A percentile compares a stretch with the other conserved stretches of the same genome.
phyloP scores from a whole-genome alignment of 2,113 vertebrate species.

The Calypte anna region DNA sequence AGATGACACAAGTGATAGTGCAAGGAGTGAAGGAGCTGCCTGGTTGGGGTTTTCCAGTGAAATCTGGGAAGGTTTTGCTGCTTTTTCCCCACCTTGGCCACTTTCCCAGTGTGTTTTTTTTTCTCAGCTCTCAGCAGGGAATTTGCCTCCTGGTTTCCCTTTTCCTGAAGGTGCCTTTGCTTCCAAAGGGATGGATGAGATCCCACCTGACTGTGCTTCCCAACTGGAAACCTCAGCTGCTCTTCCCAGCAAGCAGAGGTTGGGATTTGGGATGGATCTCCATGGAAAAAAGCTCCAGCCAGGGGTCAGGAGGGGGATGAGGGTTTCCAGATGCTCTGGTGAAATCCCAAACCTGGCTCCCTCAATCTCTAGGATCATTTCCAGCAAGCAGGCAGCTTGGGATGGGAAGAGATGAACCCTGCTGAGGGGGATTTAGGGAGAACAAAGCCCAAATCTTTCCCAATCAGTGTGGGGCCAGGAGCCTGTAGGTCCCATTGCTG shows the following conservation, averaged over 20 bases:
- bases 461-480: too few relatives aligned
- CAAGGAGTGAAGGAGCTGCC: not conserved
- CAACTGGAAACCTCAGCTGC: not conserved
- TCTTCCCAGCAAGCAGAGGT: not conserved
- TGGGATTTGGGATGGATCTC: not conserved
- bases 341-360: not conserved
- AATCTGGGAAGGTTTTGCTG: not conserved
- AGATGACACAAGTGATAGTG: rapidly evolving
- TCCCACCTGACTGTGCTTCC: not conserved
- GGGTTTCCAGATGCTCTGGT: not conserved
- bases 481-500: too few relatives aligned
- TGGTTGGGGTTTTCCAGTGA: not conserved
- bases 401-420: not conserved
- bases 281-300: not conserved
- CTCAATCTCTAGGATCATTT: not conserved
- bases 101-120: not conserved
- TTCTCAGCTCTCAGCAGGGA: not conserved
- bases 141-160: not conserved
- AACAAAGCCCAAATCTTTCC: not conserved
- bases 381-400: not conserved
- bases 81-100: not conserved
- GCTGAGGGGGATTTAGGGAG: rapidly evolving
- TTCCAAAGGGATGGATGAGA: not conserved
- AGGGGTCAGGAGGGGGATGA: not conserved
- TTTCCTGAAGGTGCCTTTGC: not conserved